phyloP scores from a whole-genome alignment of 1,140 invertebrate genomes.

The Oedothorax gibbosus region DNA sequence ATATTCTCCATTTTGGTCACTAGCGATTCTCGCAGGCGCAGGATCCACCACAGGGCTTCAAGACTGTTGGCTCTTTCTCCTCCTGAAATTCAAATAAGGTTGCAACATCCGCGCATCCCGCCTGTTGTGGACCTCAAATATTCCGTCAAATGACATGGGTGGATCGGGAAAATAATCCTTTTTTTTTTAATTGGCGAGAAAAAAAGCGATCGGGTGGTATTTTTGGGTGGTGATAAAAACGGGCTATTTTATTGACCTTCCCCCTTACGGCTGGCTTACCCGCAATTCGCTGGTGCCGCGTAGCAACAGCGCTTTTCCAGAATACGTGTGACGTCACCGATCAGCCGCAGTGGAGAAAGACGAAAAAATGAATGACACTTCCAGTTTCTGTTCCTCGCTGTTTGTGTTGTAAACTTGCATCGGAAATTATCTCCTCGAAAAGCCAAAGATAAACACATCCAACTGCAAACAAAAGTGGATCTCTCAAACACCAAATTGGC shows the following conservation, averaged over 20 bases:
- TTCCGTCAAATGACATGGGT: constrained; percentile 36
- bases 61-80: constrained; percentile 39
- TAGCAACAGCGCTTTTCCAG: constrained; percentile 14
- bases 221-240: background rate
- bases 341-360: constrained; percentile 40
- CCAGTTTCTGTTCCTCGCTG: constrained; percentile 30
- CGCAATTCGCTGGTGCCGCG: constrained; percentile 14
- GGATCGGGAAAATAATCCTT: constrained; percentile 3
- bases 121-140: constrained; percentile 13
- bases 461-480: too few relatives aligned
- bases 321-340: constrained; percentile 42
- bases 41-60: constrained; percentile 43
- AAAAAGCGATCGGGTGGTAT: too few relatives aligned
- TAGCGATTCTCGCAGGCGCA: constrained; percentile 48
- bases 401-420: constrained; percentile 18
- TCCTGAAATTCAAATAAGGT: constrained; percentile 51
- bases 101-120: constrained; percentile 57
- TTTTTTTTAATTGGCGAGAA: background rate
- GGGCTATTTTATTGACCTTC: constrained; percentile 26
- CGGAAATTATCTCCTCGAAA: background rate
- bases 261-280: constrained; percentile 2
- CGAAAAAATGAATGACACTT: constrained; percentile 52
- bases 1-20: constrained; percentile 55
- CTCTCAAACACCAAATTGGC: too few relatives aligned
- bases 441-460: too few relatives aligned